Evolutionary conservation across 2,888 invertebrate species (phyloP), one percentile per base, ranked within the genome.

Genomic region (Griposia aprilina): DNA sequence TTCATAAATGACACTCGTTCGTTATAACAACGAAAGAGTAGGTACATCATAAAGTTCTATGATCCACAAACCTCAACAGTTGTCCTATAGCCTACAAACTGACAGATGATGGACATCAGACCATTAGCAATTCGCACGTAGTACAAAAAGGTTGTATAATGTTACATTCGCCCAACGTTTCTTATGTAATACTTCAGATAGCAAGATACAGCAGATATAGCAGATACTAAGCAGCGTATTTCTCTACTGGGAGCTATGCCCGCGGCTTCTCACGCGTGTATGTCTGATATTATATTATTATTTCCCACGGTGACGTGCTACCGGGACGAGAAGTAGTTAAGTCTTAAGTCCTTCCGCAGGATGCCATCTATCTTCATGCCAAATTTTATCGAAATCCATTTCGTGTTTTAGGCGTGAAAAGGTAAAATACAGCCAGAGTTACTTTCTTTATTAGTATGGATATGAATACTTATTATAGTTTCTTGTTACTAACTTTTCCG

Each of bases 61-160:
- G 65, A 66, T 74, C 68, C 41, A 81, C 55, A 78, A 86, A 86
- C 78, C 60, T 59, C 50, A 78, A 74, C 66, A 75, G 26, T 59
- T 74, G 70, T 41, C 50, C 48, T 52, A 75, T 30, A 67, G 66
- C 70, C 69, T 79, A 85, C 45, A 76, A 70, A 75, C 76, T 79
- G 84, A 77, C 73, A 81, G 55, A 75, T 86, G 74, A 85, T 75
- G 60, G 70, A 72, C 71, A 62, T 48, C n/a, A 36, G 5, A 60
- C 63, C 62, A 74, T 84, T 85, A 85, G 48, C 30, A 66, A 72
- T 52, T 57, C 52, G 75, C 45, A 36, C 48, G 74, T 66, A 15
- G 48, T 62, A 63, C 36, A 81, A 66, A 80, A 75, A 75, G 30
- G 50, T 82, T 78, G 66, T 76, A 82, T 84, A 85, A 78, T 67